A percentile compares a stretch with the other conserved stretches of the same genome.
Evolutionary conservation across 2,888 invertebrate species (phyloP).

Genomic region (Pseudanteris insignis): DNA sequence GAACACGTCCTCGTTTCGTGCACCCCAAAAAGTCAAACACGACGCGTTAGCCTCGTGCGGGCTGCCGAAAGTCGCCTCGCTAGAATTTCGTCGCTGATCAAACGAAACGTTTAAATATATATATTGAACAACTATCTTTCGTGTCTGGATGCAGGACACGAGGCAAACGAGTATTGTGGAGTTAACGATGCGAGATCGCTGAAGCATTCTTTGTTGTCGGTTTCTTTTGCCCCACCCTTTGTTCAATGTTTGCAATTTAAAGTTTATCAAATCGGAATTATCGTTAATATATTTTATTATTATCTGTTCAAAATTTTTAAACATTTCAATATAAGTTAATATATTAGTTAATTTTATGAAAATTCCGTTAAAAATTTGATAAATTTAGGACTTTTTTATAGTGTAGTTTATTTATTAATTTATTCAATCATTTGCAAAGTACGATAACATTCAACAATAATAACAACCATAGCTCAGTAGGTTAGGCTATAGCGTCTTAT

Average conservation of each 20-base stretch:
- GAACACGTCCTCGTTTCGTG: conserved; percentile 26
- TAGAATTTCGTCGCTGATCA: conserved; percentile 8
- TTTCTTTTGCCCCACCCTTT: no score
- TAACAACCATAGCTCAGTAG: no score
- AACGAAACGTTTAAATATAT: conserved; percentile 18
- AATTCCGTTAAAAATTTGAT: no score
- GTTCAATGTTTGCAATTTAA: no score
- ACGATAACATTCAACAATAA: no score
- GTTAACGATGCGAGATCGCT: conserved; percentile 11
- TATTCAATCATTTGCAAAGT: no score
- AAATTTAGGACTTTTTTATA: no score
- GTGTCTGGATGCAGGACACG: background rate
- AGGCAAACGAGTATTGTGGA: background rate
- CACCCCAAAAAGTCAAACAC: conserved; percentile 18
- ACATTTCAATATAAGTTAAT: no score
- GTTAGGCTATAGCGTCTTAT: no score
- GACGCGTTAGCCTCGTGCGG: background rate
- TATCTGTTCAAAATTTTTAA: background rate
- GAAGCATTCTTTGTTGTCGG: no score
- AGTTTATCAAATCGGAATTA: background rate
- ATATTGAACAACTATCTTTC: conserved; percentile 4
- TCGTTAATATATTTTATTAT: background rate
- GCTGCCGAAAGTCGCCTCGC: conserved; percentile 13
- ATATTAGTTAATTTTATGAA: no score
- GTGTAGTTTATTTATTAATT: no score